These are phyloP conservation scores for Hoplodrina ambigua DNA, from an alignment of 2,888 invertebrate genomes.

Conservation along the genomic window DNA sequence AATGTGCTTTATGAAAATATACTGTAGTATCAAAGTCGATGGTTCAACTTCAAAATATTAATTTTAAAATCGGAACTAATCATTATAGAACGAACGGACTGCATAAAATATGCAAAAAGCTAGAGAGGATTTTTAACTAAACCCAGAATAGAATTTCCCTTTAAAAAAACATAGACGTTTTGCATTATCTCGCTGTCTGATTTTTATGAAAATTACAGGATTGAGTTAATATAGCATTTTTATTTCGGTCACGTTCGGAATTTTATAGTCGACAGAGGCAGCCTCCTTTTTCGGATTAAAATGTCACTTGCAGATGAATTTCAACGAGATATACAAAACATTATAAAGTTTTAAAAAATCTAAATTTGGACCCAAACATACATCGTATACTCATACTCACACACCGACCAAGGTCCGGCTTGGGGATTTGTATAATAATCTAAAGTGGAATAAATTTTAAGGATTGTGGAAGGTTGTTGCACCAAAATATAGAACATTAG, in stretches of 20 bases:
- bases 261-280: conserved; percentile 78
- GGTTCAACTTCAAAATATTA: not conserved
- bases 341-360: conserved; percentile 40
- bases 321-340: conserved; percentile 70
- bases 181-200: conserved; percentile 42
- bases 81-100: not conserved
- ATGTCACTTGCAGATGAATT: conserved; percentile 85
- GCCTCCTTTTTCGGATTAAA: conserved; percentile 81
- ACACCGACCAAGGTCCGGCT: too few relatives aligned
- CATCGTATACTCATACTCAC: too few relatives aligned
- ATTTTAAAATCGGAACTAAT: not conserved
- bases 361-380: not conserved
- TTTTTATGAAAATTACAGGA: conserved; percentile 48
- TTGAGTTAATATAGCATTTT: conserved; percentile 69
- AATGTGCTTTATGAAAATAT: not conserved
- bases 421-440: not conserved
- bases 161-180: conserved; percentile 24
- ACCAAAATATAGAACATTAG: too few relatives aligned
- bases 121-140: conserved; percentile 4
- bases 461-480: too few relatives aligned
- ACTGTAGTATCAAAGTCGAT: not conserved
- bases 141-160: not conserved
- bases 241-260: conserved; percentile 83
- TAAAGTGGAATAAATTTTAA: not conserved
- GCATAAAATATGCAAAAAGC: not conserved